A percentile compares a stretch with the other conserved stretches of the same genome.
Evolutionary conservation across 2,113 vertebrate species (phyloP).

Genomic region (Microtus oregoni): DNA sequence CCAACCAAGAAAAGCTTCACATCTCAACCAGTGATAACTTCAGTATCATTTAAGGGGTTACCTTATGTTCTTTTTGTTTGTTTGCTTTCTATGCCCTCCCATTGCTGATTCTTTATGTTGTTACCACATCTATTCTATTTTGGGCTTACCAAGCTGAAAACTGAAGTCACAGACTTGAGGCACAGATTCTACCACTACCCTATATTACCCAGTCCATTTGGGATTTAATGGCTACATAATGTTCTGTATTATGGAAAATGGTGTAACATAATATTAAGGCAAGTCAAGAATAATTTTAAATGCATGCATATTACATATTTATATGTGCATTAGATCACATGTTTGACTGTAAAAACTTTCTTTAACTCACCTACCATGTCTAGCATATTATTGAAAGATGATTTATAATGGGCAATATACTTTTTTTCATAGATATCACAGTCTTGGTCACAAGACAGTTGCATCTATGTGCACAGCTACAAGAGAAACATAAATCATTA

Average conservation of each 20-base stretch:
- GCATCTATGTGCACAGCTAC: not conserved
- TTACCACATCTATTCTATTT: not conserved
- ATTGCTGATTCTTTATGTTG: constrained; percentile 12
- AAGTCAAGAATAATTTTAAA: constrained; percentile 63
- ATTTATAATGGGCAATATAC: constrained; percentile 29
- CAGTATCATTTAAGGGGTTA: not conserved
- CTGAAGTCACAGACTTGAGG: not conserved
- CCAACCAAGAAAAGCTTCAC: constrained; percentile 23
- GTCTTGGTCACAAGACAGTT: constrained; percentile 10
- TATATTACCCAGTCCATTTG: not conserved
- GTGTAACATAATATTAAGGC: constrained; percentile 38
- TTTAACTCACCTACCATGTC: not conserved
- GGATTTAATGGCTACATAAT: constrained; percentile 25
- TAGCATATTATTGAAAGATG: constrained; percentile 45
- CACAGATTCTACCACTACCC: not conserved
- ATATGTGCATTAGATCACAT: constrained; percentile 12
- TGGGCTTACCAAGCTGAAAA: not conserved
- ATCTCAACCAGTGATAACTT: constrained; percentile 40
- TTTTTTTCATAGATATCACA: constrained; percentile 41
- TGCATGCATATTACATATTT: constrained; percentile 6
- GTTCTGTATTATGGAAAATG: constrained; percentile 34
- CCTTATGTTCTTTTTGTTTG: constrained; percentile 29
- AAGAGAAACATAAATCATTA: constrained; percentile 16
- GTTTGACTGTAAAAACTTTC: constrained; percentile 55
- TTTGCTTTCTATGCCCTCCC: not conserved